phyloP scores from a whole-genome alignment of 1,140 invertebrate species.

The Trypoxylus dichotomus region DNA sequence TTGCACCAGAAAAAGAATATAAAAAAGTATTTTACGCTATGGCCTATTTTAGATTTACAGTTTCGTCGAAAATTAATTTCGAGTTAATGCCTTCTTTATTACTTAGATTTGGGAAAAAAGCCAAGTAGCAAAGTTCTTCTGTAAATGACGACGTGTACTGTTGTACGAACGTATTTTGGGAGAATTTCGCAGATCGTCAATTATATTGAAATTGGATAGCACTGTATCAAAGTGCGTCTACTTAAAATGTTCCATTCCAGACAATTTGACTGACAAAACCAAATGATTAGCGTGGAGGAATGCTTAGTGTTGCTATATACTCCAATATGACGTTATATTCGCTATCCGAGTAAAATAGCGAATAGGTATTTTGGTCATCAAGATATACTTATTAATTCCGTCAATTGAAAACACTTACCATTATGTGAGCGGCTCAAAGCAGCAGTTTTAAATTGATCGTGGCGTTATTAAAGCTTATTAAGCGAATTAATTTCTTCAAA shows the following conservation, averaged over 20 bases:
- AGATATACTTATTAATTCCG: neutral
- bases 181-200: neutral
- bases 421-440: neutral
- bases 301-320: neutral
- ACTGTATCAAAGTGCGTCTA: neutral
- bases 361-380: neutral
- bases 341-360: neutral
- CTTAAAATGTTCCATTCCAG: neutral
- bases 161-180: neutral
- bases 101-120: constrained; percentile 14
- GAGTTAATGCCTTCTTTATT: constrained; percentile 24
- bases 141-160: neutral
- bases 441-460: constrained; percentile 15
- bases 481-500: constrained; percentile 10
- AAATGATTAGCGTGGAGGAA: too few species aligned
- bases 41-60: constrained; percentile 9
- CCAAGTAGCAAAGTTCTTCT: neutral
- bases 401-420: neutral
- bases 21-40: neutral
- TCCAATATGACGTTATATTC: neutral
- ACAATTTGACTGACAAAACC: too few species aligned
- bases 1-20: neutral
- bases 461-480: constrained; percentile 18
- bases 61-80: constrained; percentile 18
- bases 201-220: neutral